Evolutionary conservation across 2,888 invertebrate species (phyloP).

Genomic region (Euclidia mi): DNA sequence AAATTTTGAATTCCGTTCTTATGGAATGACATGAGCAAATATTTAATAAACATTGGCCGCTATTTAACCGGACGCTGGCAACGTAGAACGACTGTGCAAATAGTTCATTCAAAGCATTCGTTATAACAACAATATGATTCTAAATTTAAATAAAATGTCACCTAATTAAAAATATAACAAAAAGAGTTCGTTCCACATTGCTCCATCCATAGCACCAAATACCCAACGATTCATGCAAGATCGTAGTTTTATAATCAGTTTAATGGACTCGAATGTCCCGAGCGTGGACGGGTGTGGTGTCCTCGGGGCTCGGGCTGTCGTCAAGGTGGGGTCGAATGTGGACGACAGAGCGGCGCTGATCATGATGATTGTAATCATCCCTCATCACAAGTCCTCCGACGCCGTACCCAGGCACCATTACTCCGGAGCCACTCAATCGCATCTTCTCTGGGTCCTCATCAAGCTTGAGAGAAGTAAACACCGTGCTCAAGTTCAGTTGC

Average conservation of each 20-base stretch:
- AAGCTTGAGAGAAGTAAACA: constrained; percentile 92
- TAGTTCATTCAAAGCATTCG: neutral
- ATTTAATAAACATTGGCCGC: constrained; percentile 33
- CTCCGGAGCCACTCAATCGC: constrained; percentile 90
- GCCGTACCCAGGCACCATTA: constrained; percentile 84
- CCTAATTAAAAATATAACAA: constrained; percentile 5
- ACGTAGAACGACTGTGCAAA: constrained; percentile 33
- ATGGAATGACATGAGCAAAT: constrained; percentile 49
- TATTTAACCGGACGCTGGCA: constrained; percentile 32
- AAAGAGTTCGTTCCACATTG: constrained; percentile 40
- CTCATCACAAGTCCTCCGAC: constrained; percentile 84
- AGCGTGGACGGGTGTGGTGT: constrained; percentile 91
- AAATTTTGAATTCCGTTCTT: constrained; percentile 40
- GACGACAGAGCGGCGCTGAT: constrained; percentile 91
- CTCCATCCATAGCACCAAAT: constrained; percentile 39
- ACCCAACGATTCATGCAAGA: constrained; percentile 28
- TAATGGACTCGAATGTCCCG: constrained; percentile 89
- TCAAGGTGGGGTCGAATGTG: constrained; percentile 91
- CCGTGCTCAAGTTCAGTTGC: constrained; percentile 95
- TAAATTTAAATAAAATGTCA: neutral
- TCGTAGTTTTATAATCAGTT: constrained; percentile 38
- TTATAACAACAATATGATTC: too few species aligned
- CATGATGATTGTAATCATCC: constrained; percentile 86
- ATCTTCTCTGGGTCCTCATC: constrained; percentile 92
- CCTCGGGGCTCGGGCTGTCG: constrained; percentile 93